Conservation (phyloP, 2,888 invertebrate species). For the Nymphalis urticae region DNA sequence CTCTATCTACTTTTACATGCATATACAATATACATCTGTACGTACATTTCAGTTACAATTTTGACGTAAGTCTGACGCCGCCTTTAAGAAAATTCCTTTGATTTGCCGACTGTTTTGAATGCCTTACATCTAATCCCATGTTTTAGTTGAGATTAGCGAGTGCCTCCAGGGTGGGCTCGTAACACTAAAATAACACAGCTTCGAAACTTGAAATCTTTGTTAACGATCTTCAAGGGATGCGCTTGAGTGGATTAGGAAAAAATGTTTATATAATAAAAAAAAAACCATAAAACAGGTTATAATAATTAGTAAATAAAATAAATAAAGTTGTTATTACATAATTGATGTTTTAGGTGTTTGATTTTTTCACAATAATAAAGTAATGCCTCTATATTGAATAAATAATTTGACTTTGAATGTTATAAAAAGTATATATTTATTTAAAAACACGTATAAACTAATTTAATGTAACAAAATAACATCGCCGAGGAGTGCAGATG, state of each 20-base stretch:
- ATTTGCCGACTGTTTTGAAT: constrained; percentile 41
- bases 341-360: no score
- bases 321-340: neutral
- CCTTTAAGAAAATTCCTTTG: constrained; percentile 20
- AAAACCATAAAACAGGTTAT: neutral
- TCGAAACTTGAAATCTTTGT: constrained; percentile 6
- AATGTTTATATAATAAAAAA: neutral
- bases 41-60: neutral
- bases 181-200: constrained; percentile 39
- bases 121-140: constrained; percentile 36
- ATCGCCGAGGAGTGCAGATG: constrained; percentile 41
- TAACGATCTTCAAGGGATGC: constrained; percentile 7
- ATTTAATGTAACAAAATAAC: constrained; percentile 7
- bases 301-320: neutral
- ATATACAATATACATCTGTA: no score
- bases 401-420: no score
- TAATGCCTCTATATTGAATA: no score
- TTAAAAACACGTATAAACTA: neutral
- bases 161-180: constrained; percentile 52
- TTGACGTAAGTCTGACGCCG: neutral
- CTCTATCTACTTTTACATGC: no score
- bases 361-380: no score
- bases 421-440: neutral
- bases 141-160: constrained; percentile 43
- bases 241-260: neutral